Percentiles rank a stretch among this genome's conserved stretches.
phyloP scores from a whole-genome alignment of 2,797 vertebrate genomes.

The Sebastes paucispinis region DNA sequence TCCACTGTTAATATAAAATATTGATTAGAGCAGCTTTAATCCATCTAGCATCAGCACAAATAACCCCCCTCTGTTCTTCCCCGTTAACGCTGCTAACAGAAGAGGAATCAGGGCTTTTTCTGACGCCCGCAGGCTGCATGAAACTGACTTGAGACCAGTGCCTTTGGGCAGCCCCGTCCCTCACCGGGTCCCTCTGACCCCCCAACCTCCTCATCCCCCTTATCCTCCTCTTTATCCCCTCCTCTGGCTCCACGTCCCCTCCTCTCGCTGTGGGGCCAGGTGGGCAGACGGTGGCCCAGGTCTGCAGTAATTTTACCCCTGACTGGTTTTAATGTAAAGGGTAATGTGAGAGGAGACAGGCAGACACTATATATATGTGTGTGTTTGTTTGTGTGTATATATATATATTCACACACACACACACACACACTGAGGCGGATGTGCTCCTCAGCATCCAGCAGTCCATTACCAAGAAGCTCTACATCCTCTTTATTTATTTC shows the following conservation, averaged over 20 bases:
- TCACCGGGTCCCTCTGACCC: constrained; percentile 34
- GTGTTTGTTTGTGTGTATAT: background rate
- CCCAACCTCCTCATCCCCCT: constrained; percentile 44
- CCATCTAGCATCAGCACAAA: background rate
- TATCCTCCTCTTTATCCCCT: constrained; percentile 65
- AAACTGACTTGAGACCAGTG: constrained; percentile 38
- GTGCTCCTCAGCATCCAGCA: constrained; percentile 62
- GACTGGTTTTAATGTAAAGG: constrained; percentile 88
- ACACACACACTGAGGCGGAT: constrained; percentile 34
- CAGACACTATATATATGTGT: constrained; percentile 33
- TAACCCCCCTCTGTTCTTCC: background rate
- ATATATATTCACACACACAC: background rate
- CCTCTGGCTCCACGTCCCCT: constrained; percentile 41
- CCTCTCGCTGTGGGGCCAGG: constrained; percentile 77
- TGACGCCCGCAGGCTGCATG: background rate
- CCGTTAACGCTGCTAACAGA: background rate
- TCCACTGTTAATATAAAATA: background rate
- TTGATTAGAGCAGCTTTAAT: background rate
- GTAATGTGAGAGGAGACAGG: constrained; percentile 78
- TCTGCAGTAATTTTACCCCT: constrained; percentile 84
- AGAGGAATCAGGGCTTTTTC: background rate
- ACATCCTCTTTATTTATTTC: constrained; percentile 77
- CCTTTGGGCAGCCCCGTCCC: constrained; percentile 21
- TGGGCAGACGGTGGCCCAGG: constrained; percentile 76
- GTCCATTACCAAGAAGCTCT: constrained; percentile 70